phyloP scores from a whole-genome alignment of 37 sponge, comb jelly and placozoan species.

The Crambe crambe region DNA sequence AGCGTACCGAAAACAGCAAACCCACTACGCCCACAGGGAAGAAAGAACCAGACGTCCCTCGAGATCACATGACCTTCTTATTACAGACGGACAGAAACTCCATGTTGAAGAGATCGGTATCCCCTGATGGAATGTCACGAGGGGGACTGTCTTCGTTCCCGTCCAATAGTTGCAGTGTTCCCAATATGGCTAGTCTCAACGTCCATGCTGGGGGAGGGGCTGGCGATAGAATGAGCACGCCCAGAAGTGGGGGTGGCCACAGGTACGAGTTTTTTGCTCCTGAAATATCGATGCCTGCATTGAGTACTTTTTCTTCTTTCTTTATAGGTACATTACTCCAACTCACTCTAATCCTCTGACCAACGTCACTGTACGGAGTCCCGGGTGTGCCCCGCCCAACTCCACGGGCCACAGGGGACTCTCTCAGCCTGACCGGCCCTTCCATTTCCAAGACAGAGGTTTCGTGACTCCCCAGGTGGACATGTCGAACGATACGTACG shows the following conservation, averaged over 20 bases:
- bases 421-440: slow-evolving; percentile 20
- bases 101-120: background rate
- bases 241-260: background rate
- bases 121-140: background rate
- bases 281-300: background rate
- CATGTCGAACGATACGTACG: slow-evolving; percentile 26
- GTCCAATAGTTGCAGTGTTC: slow-evolving; percentile 16
- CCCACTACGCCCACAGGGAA: background rate
- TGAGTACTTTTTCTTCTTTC: background rate
- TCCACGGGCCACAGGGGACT: background rate
- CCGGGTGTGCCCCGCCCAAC: background rate
- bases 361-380: background rate
- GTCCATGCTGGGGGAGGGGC: background rate
- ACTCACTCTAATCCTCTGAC: background rate
- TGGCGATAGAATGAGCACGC: background rate
- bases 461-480: slow-evolving; percentile 11
- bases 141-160: background rate
- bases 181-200: background rate
- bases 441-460: background rate
- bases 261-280: background rate
- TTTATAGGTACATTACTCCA: background rate
- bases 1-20: background rate
- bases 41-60: background rate
- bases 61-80: slow-evolving; percentile 2
- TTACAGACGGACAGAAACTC: background rate